Base-by-base conservation (phyloP, 2,113 vertebrate genomes). In the Melanerpes formicivorus region DNA sequence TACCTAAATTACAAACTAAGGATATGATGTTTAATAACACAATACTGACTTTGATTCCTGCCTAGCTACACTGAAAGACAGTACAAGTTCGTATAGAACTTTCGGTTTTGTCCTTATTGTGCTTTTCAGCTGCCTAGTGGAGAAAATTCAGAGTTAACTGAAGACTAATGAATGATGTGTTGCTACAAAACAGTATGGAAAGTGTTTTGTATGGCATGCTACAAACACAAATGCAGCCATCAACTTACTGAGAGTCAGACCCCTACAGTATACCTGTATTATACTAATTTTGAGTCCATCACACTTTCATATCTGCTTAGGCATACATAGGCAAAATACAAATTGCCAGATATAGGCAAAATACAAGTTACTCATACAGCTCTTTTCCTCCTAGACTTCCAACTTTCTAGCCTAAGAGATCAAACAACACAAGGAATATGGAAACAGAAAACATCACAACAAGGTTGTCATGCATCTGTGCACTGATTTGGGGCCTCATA, bases 1-100 rank as follows among this genome's bases (percentile, higher is more conserved):
- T 30, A 76, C 37, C 48, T 88, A 85, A 83, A 56, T 58, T 66
- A 54, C 25, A 81, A 80, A 74, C 64, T 66, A 80, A 66, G 50
- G 52, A 78, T 78, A 87, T 77, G 37, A 91, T 48, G 42, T 76
- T 95, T 95, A 95, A 94, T 87, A 97, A 93, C 80, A 42, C 40
- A 92, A 78, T 3, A 8, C 27, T 79, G 50, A 87, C 32, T 87
- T 85, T 85, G 56, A 91, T 74, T 97, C 42, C 73, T 90, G 62
- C 6, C 23, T 54, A 70, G 59, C 13, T 37, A 56, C 1, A 3
- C 1, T 75, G 70, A 80, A 83, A 90, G 23, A 65, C 0, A 0
- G 11, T 7, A 26, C 19, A 83, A 86, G 40, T 94, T 80, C 34
- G 29, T 75, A n/a, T 40, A 62, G 18, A 89, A 77, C 69, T 93